Evolutionary conservation across 2,797 vertebrate genomes (phyloP).

Genomic region (Nannoperca obscura): DNA sequence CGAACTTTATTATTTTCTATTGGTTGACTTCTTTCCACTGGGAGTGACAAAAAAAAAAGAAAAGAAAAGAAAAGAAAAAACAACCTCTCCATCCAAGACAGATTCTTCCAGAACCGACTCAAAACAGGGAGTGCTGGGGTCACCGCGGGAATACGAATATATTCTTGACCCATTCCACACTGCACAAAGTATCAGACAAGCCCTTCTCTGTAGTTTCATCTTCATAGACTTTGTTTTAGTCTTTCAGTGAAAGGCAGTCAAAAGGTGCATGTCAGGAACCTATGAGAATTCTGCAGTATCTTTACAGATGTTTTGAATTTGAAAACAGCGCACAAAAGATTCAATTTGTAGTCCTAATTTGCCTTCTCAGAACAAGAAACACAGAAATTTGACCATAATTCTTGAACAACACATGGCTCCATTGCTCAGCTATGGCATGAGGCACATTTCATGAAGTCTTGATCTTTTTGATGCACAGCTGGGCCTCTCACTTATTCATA

Average conservation of each 20-base stretch:
- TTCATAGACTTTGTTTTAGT: not conserved
- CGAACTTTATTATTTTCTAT: constrained; percentile 64
- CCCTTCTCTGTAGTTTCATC: constrained; percentile 11
- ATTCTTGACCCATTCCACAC: constrained; percentile 40
- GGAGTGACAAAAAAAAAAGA: constrained; percentile 41
- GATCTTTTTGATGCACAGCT: constrained; percentile 70
- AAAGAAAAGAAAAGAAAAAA: not conserved
- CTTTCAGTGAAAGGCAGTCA: constrained; percentile 4
- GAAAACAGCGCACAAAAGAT: not conserved
- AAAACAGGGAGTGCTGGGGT: constrained; percentile 37
- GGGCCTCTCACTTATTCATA: constrained; percentile 79
- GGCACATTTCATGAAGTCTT: constrained; percentile 42
- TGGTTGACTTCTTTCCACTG: constrained; percentile 46
- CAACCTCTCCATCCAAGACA: constrained; percentile 35
- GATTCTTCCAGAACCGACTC: constrained; percentile 28
- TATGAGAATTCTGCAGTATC: not conserved
- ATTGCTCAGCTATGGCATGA: not conserved
- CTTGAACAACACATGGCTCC: not conserved
- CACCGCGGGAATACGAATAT: constrained; percentile 40
- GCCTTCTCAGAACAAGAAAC: not conserved
- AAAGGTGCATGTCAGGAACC: constrained; percentile 8
- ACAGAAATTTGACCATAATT: not conserved
- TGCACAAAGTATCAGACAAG: constrained; percentile 14
- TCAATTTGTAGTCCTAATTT: constrained; percentile 4
- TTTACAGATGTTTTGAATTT: constrained; percentile 5